phyloP scores from a whole-genome alignment of 2,113 vertebrate genomes.

The Corvus hawaiiensis region DNA sequence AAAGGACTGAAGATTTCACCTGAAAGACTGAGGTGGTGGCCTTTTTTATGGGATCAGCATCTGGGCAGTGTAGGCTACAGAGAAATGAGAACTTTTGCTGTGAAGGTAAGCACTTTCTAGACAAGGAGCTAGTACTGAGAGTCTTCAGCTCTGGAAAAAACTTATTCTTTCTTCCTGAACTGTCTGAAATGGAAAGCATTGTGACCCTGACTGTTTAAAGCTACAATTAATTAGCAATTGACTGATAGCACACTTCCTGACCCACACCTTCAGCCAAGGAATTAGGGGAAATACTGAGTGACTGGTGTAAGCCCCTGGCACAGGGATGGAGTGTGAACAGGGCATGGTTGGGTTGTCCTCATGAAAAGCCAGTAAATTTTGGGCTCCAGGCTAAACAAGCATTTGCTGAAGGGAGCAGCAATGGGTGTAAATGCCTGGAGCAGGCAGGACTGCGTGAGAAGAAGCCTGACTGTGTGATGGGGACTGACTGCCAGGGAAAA shows the following conservation, averaged over 20 bases:
- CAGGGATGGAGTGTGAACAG: neutral
- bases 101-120: neutral
- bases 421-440: neutral
- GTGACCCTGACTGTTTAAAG: neutral
- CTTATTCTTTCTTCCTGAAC: neutral
- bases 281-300: neutral
- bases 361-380: neutral
- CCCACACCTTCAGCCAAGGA: neutral
- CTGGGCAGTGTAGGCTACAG: neutral
- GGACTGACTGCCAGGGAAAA: neutral
- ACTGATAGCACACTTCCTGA: neutral
- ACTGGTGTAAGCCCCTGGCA: rapidly evolving
- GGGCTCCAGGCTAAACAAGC: neutral
- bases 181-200: neutral
- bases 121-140: neutral
- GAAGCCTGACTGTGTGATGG: neutral
- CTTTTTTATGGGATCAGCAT: neutral
- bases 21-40: neutral
- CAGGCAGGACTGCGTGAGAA: neutral
- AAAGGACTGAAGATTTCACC: neutral
- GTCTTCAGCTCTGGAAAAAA: neutral
- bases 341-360: neutral
- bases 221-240: neutral
- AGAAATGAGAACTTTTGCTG: neutral
- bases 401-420: neutral